Base-by-base conservation (phyloP, 2,797 vertebrate genomes). In the Cottoperca gobio region DNA sequence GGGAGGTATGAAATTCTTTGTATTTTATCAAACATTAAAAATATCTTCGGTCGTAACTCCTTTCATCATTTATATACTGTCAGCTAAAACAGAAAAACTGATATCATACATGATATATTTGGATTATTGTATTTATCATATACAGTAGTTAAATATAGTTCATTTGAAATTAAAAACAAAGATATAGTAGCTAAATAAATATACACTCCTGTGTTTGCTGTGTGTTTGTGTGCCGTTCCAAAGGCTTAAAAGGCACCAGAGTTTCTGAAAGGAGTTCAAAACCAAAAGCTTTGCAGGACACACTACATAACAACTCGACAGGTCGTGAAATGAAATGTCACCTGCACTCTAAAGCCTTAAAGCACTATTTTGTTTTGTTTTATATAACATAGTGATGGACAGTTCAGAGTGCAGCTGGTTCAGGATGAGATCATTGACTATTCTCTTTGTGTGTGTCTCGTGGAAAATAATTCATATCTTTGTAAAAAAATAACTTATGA, bases 131-230 rank as follows among this genome's bases (percentile, higher is more conserved):
- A 35, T 48, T 79, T 54, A 75, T 84, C 82, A 81, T 77, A 79
- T 58, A 82, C 71, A 82, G 64, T 50, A 84, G 80, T 90, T 90
- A 88, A 90, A 91, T 87, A 89, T 62, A 85, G 28, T 70, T 43
- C 28, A 87, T 87, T 81, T 79, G 39, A 87, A 88, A 83, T 90
- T 79, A 81, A 78, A 88, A 87, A 81, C 39, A 82, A 26, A 76
- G 35, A 69, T 85, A 82, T 48, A 85, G 57, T 76, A 82, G 55
- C 83, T 86, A 85, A 92, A 93, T 92, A 93, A 93, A 94, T 93
- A 93, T 76, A 88, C 55, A 83, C 42, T 85, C 69, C 61, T 78
- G 63, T 73, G 73, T 76, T 63, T 53, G 59, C 35, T 46, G 17
- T 77, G 55, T 64, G 24, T 81, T 50, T 81, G 31, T 76, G 73